Conservation (phyloP, 2,888 invertebrate genomes). For the Callinectes sapidus region DNA sequence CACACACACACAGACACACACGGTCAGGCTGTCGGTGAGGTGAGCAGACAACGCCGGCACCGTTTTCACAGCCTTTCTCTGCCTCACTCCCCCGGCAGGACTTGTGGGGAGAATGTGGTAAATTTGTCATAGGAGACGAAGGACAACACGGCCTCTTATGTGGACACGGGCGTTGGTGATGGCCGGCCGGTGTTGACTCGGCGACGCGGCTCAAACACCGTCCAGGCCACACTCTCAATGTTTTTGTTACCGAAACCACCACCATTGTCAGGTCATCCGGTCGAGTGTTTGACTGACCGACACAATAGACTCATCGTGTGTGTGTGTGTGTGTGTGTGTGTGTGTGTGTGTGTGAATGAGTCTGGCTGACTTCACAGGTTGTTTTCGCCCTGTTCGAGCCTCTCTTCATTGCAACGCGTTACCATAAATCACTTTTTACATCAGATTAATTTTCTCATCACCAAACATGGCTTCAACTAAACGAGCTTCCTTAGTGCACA, state of each 20-base stretch:
- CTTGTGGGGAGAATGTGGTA: conserved; percentile 14
- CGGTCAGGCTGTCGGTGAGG: background rate
- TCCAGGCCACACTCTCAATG: conserved; percentile 17
- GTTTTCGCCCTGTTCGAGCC: background rate
- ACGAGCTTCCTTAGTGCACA: background rate
- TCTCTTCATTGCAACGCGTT: background rate
- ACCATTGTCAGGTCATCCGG: background rate
- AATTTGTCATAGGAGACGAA: conserved; percentile 17
- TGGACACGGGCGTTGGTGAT: conserved; percentile 32
- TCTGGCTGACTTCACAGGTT: no score
- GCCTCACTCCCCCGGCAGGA: background rate
- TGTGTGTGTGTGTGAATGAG: conserved; percentile 9
- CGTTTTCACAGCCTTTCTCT: conserved; percentile 6
- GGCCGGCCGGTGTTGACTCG: conserved; percentile 5
- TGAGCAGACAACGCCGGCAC: background rate
- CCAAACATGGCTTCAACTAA: background rate
- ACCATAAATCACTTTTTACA: background rate
- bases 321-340: conserved; percentile 20
- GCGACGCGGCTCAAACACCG: conserved; percentile 24
- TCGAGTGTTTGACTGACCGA: conserved; percentile 2
- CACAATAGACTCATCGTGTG: background rate
- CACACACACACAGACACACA: background rate
- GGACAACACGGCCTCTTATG: conserved; percentile 33
- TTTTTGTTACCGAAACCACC: conserved; percentile 31
- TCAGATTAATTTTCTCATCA: background rate